Conservation (phyloP, 2,888 invertebrate species). For the Acleris emargana region DNA sequence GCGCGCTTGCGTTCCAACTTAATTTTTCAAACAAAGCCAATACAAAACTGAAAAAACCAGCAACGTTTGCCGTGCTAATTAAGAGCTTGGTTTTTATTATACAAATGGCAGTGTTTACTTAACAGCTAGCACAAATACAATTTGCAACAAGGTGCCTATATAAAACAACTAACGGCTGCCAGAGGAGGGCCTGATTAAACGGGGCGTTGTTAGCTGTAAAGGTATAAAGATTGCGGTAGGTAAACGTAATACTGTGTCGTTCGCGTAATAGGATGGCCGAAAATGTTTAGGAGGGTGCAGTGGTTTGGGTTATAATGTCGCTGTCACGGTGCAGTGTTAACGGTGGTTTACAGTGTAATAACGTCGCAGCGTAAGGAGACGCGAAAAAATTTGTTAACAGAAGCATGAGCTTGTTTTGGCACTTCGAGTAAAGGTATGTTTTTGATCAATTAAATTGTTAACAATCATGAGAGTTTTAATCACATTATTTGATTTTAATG, state of each 20-base stretch:
- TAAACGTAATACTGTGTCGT: constrained; percentile 74
- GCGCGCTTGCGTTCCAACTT: too few relatives aligned
- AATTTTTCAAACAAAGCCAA: neutral
- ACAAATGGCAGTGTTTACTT: constrained; percentile 26
- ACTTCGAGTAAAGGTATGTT: too few relatives aligned
- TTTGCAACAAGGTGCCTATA: constrained; percentile 42
- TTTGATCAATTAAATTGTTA: too few relatives aligned
- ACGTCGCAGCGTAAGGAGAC: too few relatives aligned
- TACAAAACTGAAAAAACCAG: neutral
- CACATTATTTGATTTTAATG: too few relatives aligned
- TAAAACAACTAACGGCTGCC: constrained; percentile 42
- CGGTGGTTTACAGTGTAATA: too few relatives aligned
- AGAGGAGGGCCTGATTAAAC: constrained; percentile 72
- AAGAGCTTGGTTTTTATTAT: constrained; percentile 30
- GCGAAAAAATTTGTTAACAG: too few relatives aligned
- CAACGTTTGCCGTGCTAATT: constrained; percentile 17
- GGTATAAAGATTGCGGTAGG: constrained; percentile 69
- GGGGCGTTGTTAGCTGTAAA: constrained; percentile 66
- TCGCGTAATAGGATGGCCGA: constrained; percentile 75
- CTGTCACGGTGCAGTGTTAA: neutral
- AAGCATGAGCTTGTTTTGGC: too few relatives aligned
- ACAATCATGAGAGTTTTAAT: too few relatives aligned
- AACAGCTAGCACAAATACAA: constrained; percentile 44
- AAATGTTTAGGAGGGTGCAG: constrained; percentile 30
- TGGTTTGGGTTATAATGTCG: neutral